Evolutionary conservation across 2,888 invertebrate genomes (phyloP), one percentile per base, ranked within the genome.

Genomic region (Tortricodes alternella): DNA sequence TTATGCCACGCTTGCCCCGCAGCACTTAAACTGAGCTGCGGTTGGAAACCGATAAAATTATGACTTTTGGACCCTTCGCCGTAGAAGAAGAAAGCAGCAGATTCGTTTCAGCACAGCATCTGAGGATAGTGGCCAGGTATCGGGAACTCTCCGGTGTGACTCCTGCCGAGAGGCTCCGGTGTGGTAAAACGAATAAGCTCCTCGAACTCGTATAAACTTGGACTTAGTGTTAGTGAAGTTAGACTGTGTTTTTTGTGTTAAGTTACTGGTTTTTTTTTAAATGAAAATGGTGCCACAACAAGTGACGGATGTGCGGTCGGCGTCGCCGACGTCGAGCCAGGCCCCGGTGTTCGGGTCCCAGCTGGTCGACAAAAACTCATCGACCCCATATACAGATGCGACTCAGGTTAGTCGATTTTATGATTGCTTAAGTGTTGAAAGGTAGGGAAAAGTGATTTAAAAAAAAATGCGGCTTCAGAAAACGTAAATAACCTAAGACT

Each of bases 371-470:
- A 95, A 96, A 88, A 95, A 96, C 84, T 98, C 98, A 24, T 92
- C 94, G 51, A 99, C 98, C 59, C 99, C 99, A 59, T 99, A 99
- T 92, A 97, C 98, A 78, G 99, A 99, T 93, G 99, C 99, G 62
- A 99, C 99, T 73, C 96, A 97, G 96, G 97, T 97, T 92, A 94
- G 94, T 91, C 63, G n/a, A 63, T 37, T 44, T 43, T 11, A 6
- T 34, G 59, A 59, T 13, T 59, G 60, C 50, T 16, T 53, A 62
- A 58, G 37, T 53, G 29, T 24, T 11, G 32, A 23, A 58, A 55
- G 38, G 37, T 35, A 29, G 13, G 32, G 38, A 21, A 49, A 53
- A 50, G 50, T 58, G 34, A n/a, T 23, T 9, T 15, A 1, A 19
- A 35, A 44, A 39, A 46, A 18, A 38, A 48, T 18, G 24, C 9